Evolutionary conservation across 2,888 invertebrate genomes (phyloP).

Genomic region (Ectemnius continuus): DNA sequence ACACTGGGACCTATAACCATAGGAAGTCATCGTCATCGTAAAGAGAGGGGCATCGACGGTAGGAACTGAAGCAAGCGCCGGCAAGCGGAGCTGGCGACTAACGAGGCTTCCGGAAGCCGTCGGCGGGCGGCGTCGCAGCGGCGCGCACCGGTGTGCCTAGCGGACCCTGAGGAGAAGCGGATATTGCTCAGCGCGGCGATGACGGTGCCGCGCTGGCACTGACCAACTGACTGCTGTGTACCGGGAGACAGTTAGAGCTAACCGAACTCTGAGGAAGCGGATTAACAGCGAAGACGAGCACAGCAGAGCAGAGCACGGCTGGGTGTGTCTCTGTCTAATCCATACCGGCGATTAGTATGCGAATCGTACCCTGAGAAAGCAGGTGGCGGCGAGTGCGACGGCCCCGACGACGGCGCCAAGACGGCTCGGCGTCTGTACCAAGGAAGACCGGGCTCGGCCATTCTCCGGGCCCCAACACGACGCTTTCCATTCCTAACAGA

Average conservation of each 20-base stretch:
- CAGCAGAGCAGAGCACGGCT: not conserved
- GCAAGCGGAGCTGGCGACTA: not conserved
- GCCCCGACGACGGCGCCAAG: not conserved
- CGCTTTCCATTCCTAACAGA: not conserved
- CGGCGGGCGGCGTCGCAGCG: not conserved
- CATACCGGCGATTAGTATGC: not conserved
- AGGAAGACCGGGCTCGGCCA: conserved; percentile 2
- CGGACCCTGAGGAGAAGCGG: conserved; percentile 6
- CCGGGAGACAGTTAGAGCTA: not conserved
- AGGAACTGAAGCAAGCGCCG: not conserved
- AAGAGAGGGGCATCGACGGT: not conserved
- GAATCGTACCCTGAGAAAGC: not conserved
- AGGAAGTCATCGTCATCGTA: no score
- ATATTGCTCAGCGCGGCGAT: not conserved
- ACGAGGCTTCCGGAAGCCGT: not conserved
- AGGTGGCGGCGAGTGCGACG: not conserved
- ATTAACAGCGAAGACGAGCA: not conserved
- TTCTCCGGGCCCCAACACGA: not conserved
- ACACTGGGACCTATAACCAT: no score
- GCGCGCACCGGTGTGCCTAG: conserved; percentile 5
- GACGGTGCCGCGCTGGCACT: not conserved
- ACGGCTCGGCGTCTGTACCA: not conserved
- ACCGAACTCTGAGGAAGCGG: conserved; percentile 2
- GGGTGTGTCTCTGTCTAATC: not conserved
- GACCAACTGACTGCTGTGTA: not conserved